Evolutionary conservation across 2,888 invertebrate species (phyloP), one percentile per base, ranked within the genome.

Genomic region (Drosophila paracracens): DNA sequence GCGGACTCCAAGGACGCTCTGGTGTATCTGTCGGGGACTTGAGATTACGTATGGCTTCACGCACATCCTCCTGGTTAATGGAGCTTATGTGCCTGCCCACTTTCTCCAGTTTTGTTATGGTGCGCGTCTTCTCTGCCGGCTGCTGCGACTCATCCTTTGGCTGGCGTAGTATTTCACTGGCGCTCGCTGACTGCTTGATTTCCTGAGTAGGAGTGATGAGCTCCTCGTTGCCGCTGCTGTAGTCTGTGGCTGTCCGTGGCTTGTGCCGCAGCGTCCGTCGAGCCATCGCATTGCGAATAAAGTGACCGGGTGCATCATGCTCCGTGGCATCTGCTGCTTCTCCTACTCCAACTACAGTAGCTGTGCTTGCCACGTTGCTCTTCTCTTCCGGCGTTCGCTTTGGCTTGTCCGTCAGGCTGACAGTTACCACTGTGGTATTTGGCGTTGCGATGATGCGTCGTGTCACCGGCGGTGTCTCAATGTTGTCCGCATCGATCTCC

Each of bases 401-500:
- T 1, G 91, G 79, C 52, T 84, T 88, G 16, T 89, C 81, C 21
- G 79, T 80, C 74, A 82, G 65, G 51, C 80, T 89, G 31, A 91
- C 83, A 4, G 90, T 91, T 50, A 92, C 89, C 51, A 91, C 81
- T 16, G 92, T 91, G 25, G 88, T 87, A 40, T 68, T 92, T 62
- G 91, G 84, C 53, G 82, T 88, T 70, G 80, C 69, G 13, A 91
- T 80, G 11, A 91, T 71, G 81, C 96, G 95, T 65, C 97, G 94
- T 25, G 96, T 96, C 0, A 96, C 96, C 7, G 98, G 97, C 27
- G 98, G 97, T 2, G 98, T 98, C 94, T 98, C 97, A 38, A 98
- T 96, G 85, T 98, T 98, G 84, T 98, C 98, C 4, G 97, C 97
- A 92, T 98, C 98, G 48, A 98, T 97, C 91, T 97, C 97, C 16